A percentile compares a stretch with the other conserved stretches of the same genome.
Evolutionary conservation across 2,888 invertebrate genomes (phyloP).

Genomic region (Zaprionus obscuricornis): DNA sequence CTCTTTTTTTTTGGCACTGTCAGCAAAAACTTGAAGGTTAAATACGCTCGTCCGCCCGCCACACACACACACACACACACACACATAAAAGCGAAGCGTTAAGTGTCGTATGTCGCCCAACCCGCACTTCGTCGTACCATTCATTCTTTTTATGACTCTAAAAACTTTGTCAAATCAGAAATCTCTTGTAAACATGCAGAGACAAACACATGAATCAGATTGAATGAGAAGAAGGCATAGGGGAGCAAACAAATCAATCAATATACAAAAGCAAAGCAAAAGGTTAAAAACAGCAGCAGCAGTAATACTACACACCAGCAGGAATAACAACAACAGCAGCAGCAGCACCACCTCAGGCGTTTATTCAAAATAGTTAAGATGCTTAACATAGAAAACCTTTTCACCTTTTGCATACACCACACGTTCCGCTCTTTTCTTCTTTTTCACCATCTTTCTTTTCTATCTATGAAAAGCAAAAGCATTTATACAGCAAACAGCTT

Average conservation of each 20-base stretch:
- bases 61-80: no score
- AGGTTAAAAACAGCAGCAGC: no score
- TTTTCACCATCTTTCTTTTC: no score
- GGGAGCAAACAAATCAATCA: slow-evolving; percentile 45
- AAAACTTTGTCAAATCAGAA: slow-evolving; percentile 23
- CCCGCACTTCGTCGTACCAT: no score
- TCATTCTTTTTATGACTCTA: no score
- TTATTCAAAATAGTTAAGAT: slow-evolving; percentile 27
- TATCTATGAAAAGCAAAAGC: no score
- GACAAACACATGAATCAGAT: slow-evolving; percentile 21
- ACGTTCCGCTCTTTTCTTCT: no score
- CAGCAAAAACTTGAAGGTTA: slow-evolving; percentile 56
- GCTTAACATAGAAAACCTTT: slow-evolving; percentile 5
- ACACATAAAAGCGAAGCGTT: no score
- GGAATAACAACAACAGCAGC: no score
- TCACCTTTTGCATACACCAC: no score
- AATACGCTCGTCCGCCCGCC: slow-evolving; percentile 25
- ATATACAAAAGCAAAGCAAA: slow-evolving; percentile 20
- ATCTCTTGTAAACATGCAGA: slow-evolving; percentile 27
- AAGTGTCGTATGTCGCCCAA: no score
- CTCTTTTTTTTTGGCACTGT: slow-evolving; percentile 41
- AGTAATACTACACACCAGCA: no score
- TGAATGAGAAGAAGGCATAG: not conserved
- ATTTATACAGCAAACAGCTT: slow-evolving; percentile 25
- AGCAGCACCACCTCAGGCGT: slow-evolving; percentile 24